Evolutionary conservation across 2,113 vertebrate species (phyloP).

Genomic region (Pagrus major): DNA sequence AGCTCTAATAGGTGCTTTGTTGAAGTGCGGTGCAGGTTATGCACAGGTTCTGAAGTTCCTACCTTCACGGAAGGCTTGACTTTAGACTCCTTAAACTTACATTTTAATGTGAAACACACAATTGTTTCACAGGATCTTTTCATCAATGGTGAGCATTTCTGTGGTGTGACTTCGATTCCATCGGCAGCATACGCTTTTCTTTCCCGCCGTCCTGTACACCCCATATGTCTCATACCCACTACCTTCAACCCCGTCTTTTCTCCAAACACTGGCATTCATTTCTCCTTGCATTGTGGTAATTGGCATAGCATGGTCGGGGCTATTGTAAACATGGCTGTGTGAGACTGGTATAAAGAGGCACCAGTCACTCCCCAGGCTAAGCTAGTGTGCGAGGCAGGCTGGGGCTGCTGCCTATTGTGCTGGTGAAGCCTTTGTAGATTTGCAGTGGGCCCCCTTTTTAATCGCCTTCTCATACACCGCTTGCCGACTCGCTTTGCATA

Average conservation of each 20-base stretch:
- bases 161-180: slow-evolving; percentile 46
- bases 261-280: slow-evolving; percentile 69
- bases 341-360: slow-evolving; percentile 77
- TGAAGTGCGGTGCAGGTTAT: slow-evolving; percentile 48
- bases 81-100: slow-evolving; percentile 45
- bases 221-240: slow-evolving; percentile 10
- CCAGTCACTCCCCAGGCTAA: slow-evolving; percentile 75
- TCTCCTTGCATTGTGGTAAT: slow-evolving; percentile 78
- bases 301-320: slow-evolving; percentile 74
- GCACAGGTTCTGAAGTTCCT: slow-evolving; percentile 38
- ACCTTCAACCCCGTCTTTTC: slow-evolving; percentile 37
- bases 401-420: slow-evolving; percentile 84
- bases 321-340: slow-evolving; percentile 81
- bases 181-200: neutral
- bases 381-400: slow-evolving; percentile 68
- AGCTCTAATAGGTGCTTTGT: slow-evolving; percentile 65
- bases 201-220: neutral
- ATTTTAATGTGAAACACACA: slow-evolving; percentile 29
- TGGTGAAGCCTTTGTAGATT: slow-evolving; percentile 85
- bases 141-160: slow-evolving; percentile 19
- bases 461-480: slow-evolving; percentile 79
- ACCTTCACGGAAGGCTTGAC: slow-evolving; percentile 51
- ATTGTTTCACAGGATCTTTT: slow-evolving; percentile 27
- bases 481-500: slow-evolving; percentile 87
- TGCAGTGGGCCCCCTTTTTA: slow-evolving; percentile 81